Evolutionary conservation across 2,797 vertebrate genomes (phyloP).

Genomic region (Tiaroga cobitis): DNA sequence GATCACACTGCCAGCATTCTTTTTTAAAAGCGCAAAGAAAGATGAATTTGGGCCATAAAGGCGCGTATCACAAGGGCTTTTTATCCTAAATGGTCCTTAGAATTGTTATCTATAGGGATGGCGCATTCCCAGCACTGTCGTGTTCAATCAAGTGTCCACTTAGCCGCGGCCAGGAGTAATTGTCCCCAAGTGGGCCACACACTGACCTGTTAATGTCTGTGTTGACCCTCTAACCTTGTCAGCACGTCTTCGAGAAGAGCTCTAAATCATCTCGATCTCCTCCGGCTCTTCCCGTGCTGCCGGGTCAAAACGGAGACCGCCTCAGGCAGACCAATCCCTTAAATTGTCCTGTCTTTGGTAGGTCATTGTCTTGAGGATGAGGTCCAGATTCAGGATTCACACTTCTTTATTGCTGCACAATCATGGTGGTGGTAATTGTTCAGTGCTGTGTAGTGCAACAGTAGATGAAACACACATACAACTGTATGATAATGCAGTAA

Average conservation of each 20-base stretch:
- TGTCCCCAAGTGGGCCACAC: slow-evolving; percentile 99
- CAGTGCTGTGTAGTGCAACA: background rate
- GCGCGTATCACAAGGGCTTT: slow-evolving; percentile 97
- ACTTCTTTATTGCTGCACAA: slow-evolving; percentile 24
- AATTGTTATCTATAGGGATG: slow-evolving; percentile 99
- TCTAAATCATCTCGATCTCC: slow-evolving; percentile 81
- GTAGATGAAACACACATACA: background rate
- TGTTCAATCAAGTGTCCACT: slow-evolving; percentile 99
- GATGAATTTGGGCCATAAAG: slow-evolving; percentile 99
- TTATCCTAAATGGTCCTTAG: slow-evolving; percentile 99
- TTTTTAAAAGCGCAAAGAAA: slow-evolving; percentile 94
- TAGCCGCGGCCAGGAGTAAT: slow-evolving; percentile 99
- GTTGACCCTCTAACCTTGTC: slow-evolving; percentile 98
- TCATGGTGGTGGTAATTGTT: background rate
- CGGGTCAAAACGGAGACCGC: slow-evolving; percentile 92
- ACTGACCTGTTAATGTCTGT: slow-evolving; percentile 99
- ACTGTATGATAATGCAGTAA: background rate
- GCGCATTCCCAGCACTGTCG: slow-evolving; percentile 92
- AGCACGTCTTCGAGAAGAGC: slow-evolving; percentile 92
- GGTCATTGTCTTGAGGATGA: slow-evolving; percentile 71
- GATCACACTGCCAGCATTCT: slow-evolving; percentile 85
- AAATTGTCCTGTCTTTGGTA: slow-evolving; percentile 76
- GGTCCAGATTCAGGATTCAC: slow-evolving; percentile 42
- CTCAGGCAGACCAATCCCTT: slow-evolving; percentile 80
- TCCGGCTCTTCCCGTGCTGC: slow-evolving; percentile 64